A percentile compares a stretch with the other conserved stretches of the same genome.
Evolutionary conservation across 2,888 invertebrate species (phyloP).

Genomic region (Trichopria drosophilae): DNA sequence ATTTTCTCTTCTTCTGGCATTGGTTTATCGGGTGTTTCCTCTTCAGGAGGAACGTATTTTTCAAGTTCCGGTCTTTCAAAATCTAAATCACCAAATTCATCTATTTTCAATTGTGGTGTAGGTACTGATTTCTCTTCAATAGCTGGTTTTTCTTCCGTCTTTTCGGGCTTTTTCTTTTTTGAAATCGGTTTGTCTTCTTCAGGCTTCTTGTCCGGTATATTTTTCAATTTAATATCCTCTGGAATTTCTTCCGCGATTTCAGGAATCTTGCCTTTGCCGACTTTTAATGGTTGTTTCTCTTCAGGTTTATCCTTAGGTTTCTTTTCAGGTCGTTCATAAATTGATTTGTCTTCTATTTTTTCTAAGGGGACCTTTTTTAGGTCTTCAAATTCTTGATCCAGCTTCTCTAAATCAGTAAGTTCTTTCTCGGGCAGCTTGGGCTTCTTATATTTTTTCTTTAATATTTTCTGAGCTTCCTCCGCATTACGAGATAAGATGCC

Average conservation of each 20-base stretch:
- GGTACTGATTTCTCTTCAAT: conserved; percentile 42
- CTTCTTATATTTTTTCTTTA: conserved; percentile 65
- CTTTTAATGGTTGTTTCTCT: conserved; percentile 45
- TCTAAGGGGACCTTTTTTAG: conserved; percentile 55
- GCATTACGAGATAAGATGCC: conserved; percentile 73
- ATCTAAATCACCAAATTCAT: conserved; percentile 49
- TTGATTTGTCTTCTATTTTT: conserved; percentile 51
- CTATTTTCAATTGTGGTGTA: conserved; percentile 42
- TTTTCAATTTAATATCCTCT: conserved; percentile 54
- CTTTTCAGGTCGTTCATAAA: conserved; percentile 51
- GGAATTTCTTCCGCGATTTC: conserved; percentile 45
- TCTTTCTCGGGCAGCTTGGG: conserved; percentile 63
- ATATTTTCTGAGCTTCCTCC: conserved; percentile 69
- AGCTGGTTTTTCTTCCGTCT: conserved; percentile 42
- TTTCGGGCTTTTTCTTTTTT: conserved; percentile 47
- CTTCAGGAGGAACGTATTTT: conserved; percentile 49
- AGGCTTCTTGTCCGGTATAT: too few relatives aligned
- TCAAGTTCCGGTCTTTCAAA: conserved; percentile 54
- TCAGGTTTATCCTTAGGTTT: conserved; percentile 48
- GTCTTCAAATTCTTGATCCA: conserved; percentile 61
- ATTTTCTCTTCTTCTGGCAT: conserved; percentile 43
- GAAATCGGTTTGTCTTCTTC: too few relatives aligned
- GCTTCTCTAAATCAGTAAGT: conserved; percentile 64
- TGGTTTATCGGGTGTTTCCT: conserved; percentile 48
- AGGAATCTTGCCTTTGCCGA: conserved; percentile 50